phyloP scores from a whole-genome alignment of 2,797 vertebrate species.

The Gymnothorax reevesii region DNA sequence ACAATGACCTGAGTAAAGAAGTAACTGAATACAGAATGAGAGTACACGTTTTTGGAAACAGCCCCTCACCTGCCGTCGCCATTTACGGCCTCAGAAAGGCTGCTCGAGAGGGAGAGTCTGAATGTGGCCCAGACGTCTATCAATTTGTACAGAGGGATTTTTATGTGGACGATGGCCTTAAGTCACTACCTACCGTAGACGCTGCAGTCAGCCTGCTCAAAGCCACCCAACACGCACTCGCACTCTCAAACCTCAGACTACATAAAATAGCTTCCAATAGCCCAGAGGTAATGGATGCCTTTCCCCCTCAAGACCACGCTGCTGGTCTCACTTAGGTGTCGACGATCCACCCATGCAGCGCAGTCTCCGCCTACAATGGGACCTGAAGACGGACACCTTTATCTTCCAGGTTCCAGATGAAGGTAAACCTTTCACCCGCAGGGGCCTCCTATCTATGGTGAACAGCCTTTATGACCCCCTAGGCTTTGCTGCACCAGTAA shows the following conservation, averaged over 20 bases:
- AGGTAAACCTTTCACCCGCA: neutral
- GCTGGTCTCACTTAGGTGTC: neutral
- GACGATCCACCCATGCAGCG: no score
- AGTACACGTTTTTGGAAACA: neutral
- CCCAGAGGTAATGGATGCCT: neutral
- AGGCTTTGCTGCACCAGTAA: neutral
- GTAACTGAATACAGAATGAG: neutral
- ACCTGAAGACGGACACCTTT: no score
- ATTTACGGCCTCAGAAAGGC: neutral
- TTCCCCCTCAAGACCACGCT: slow-evolving; percentile 35
- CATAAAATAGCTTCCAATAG: slow-evolving; percentile 1
- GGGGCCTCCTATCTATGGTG: neutral
- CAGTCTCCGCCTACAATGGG: no score
- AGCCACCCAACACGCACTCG: neutral
- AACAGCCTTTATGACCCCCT: neutral
- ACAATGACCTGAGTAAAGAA: neutral
- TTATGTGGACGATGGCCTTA: neutral
- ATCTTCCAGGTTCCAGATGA: neutral
- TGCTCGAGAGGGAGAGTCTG: neutral
- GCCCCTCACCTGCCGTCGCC: neutral
- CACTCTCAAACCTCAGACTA: neutral
- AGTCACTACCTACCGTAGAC: neutral
- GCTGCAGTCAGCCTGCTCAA: slow-evolving; percentile 6
- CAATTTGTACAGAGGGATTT: neutral
- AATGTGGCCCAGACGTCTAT: neutral